Evolutionary conservation across 2,888 invertebrate genomes (phyloP).

Genomic region (Parnassius mnemosyne): DNA sequence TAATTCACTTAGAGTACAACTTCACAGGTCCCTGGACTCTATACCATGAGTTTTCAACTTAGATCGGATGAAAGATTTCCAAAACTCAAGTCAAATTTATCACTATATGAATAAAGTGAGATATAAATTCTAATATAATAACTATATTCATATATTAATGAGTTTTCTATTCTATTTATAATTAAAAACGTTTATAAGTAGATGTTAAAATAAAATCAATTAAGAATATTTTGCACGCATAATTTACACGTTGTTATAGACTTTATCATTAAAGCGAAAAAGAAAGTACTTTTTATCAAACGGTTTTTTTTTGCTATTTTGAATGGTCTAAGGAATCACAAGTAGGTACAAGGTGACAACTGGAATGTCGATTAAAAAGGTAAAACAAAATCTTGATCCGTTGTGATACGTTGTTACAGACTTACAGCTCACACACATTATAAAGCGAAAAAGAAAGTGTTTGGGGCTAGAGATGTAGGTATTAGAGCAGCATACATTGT

Average conservation of each 20-base stretch:
- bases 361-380: no score
- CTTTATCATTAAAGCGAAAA: not conserved
- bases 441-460: not conserved
- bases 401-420: slow-evolving; percentile 1
- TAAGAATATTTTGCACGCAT: slow-evolving; percentile 6
- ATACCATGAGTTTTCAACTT: no score
- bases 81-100: not conserved
- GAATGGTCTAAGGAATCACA: no score
- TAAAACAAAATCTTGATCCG: not conserved
- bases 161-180: slow-evolving; percentile 7
- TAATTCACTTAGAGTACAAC: no score
- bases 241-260: slow-evolving; percentile 11
- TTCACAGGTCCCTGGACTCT: no score
- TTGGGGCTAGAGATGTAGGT: no score
- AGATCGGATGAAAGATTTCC: not conserved
- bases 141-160: slow-evolving; percentile 11
- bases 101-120: not conserved
- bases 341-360: no score
- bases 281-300: no score
- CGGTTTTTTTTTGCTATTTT: no score
- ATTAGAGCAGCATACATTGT: not conserved
- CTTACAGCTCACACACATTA: no score
- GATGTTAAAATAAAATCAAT: no score
- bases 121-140: not conserved
- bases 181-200: slow-evolving; percentile 1